Conservation (phyloP, 2,797 vertebrate genomes). For the Lateolabrax maculatus region DNA sequence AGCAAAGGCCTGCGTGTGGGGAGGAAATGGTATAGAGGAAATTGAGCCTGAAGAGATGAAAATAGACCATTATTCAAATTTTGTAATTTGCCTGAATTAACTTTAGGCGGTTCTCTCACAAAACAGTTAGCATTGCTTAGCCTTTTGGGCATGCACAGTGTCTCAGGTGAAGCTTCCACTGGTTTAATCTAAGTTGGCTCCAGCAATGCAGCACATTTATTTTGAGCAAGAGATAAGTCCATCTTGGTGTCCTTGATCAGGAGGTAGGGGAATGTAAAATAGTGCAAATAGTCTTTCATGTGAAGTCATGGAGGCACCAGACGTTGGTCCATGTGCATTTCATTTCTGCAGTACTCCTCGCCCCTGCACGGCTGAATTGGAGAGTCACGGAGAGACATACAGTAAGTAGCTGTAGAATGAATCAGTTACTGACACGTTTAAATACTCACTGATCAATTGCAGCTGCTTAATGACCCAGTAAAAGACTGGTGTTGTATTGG, state of each 20-base stretch:
- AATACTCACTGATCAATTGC: constrained; percentile 50
- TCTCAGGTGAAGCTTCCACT: constrained; percentile 31
- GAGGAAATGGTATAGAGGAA: constrained; percentile 6
- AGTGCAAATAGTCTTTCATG: background rate
- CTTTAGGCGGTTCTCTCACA: constrained; percentile 26
- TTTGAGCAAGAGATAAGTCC: background rate
- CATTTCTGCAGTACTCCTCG: background rate
- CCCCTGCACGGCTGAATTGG: background rate
- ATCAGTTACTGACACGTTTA: constrained; percentile 51
- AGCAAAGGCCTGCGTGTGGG: background rate
- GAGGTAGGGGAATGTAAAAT: background rate
- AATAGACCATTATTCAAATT: constrained; percentile 39
- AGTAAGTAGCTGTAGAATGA: constrained; percentile 34
- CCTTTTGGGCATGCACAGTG: constrained; percentile 6
- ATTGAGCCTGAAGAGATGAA: constrained; percentile 21
- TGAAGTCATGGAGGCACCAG: background rate
- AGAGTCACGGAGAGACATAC: constrained; percentile 25
- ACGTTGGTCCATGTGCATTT: background rate
- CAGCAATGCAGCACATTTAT: background rate
- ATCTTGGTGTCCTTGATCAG: background rate
- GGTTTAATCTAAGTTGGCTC: constrained; percentile 7
- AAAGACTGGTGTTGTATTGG: constrained; percentile 43
- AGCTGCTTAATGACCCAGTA: constrained; percentile 62
- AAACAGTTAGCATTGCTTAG: background rate
- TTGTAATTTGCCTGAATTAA: constrained; percentile 30